Conservation (phyloP, 2,113 vertebrate genomes). For the Athene noctua region DNA sequence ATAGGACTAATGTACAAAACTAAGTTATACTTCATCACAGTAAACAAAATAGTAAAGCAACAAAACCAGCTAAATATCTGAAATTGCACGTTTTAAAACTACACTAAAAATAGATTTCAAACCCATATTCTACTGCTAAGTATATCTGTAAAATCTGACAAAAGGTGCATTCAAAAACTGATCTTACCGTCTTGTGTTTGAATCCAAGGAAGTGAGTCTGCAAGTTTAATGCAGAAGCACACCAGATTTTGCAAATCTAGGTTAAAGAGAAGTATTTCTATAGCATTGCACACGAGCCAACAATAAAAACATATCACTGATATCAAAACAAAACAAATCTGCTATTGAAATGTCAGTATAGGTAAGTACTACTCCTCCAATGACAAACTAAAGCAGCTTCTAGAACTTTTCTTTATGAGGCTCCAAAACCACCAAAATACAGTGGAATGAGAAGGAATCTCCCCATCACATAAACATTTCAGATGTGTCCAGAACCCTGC, state of each 20-base stretch:
- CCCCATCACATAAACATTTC: neutral
- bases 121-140: neutral
- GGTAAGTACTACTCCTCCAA: neutral
- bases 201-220: slow-evolving; percentile 57
- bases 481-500: neutral
- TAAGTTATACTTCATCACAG: neutral
- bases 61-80: neutral
- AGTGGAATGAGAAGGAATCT: neutral
- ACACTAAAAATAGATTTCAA: neutral
- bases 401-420: neutral
- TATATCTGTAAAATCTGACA: neutral
- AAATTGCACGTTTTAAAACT: neutral
- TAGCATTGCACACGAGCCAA: neutral
- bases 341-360: neutral
- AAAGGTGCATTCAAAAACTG: neutral
- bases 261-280: slow-evolving; percentile 12
- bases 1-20: neutral
- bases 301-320: neutral
- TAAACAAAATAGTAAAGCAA: neutral
- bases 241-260: slow-evolving; percentile 67
- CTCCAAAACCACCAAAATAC: neutral
- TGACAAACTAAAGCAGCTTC: neutral
- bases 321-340: neutral
- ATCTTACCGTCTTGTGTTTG: slow-evolving; percentile 56
- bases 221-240: slow-evolving; percentile 62